Base-by-base conservation (phyloP, 2,797 vertebrate genomes). In the Liparis tanakae region DNA sequence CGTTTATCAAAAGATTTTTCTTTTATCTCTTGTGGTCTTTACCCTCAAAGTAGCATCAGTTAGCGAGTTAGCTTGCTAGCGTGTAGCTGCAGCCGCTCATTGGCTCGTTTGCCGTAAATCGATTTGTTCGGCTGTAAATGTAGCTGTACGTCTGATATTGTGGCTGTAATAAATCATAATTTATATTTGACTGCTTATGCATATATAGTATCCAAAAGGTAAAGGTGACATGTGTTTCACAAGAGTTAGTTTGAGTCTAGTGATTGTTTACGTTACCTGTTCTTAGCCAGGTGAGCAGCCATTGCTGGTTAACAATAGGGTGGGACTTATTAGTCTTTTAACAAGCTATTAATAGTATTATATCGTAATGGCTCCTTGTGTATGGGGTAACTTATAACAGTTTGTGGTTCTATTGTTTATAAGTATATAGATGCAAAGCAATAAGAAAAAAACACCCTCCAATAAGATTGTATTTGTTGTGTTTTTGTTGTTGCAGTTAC, bases 61-160 rank as follows among this genome's bases (percentile, higher is more conserved):
- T 83, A 67, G 71, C 68, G 18, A 10, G 62, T 59, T 87, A 89
- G 83, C 87, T 37, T 25, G 67, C 30, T 77, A 79, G 55, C 76
- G 1, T 1, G 46, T 46, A 81, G 48, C 63, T 0, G 14, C 58
- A 46, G 54, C 58, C 41, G 54, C 54, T n/a, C 57, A 68, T 67
- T 61, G 65, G 53, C 54, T 30, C 30, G 22, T 48, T 5, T 10
- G 6, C 3, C 8, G 46, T 59, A 10, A 18, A 25, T 25, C 9
- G 10, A 50, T 25, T 22, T 60, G 10, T 58, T 37, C 48, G 18
- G 22, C 12, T 5, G 6, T 30, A 14, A 33, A 4, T n/a, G 9
- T 0, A 50, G 18, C 1, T 59, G 6, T 7, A 22, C 3, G 10
- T 18, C 20, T 61, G 44, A 7, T 0, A 2, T 12, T 10, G 10